Conservation (phyloP, 2,888 invertebrate genomes). For the Brachypalpus laphriformis region DNA sequence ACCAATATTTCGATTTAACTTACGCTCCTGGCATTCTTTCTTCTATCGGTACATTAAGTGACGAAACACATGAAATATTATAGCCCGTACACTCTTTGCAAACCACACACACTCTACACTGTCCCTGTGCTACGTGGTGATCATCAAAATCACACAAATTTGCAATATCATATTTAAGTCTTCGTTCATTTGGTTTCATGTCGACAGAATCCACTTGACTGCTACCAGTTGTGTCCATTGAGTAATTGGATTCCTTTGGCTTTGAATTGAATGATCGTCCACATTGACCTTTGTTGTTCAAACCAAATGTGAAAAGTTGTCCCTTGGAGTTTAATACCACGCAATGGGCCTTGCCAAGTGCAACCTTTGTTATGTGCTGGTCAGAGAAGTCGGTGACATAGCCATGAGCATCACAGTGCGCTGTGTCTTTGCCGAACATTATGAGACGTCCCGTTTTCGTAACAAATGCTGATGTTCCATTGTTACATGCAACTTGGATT, state of each 20-base stretch:
- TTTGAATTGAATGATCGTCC: constrained; percentile 90
- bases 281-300: constrained; percentile 99
- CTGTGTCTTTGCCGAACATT: constrained; percentile 97
- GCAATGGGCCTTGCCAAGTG: constrained; percentile 98
- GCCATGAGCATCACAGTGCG: constrained; percentile 91
- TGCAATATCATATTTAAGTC: constrained; percentile 80
- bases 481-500: constrained; percentile 94
- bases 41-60: constrained; percentile 88
- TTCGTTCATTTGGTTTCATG: constrained; percentile 34
- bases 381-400: constrained; percentile 90
- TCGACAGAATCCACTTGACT: constrained; percentile 48
- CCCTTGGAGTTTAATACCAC: constrained; percentile 94
- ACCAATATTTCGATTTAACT: constrained; percentile 83
- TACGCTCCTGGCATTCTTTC: constrained; percentile 94
- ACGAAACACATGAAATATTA: constrained; percentile 88
- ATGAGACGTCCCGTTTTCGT: constrained; percentile 94
- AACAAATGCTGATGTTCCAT: constrained; percentile 96
- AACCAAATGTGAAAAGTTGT: constrained; percentile 96
- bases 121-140: constrained; percentile 83
- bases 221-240: constrained; percentile 72
- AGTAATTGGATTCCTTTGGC: constrained; percentile 84
- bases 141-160: constrained; percentile 84
- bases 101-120: constrained; percentile 87
- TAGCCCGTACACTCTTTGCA: constrained; percentile 98
- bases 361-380: constrained; percentile 88